Base-by-base conservation (phyloP, 2,888 invertebrate genomes). In the Allygus modestus region DNA sequence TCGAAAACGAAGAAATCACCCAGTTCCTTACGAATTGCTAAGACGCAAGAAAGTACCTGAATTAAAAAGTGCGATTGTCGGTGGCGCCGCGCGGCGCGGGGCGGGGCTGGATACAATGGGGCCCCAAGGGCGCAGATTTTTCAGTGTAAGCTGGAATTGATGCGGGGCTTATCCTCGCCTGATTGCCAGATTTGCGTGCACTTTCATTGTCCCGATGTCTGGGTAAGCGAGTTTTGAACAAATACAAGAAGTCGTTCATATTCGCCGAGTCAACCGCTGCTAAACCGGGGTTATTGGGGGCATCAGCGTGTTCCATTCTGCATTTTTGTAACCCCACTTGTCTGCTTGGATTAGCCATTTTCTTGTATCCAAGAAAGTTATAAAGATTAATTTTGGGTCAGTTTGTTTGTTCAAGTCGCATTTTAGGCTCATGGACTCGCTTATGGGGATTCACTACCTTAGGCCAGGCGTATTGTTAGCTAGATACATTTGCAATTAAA, bases 171-270 rank as follows among this genome's bases (percentile, higher is more conserved):
- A 41, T n/a, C 73, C 41, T 1, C 20, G 11, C n/a, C n/a, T 37
- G 37, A 23, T 73, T 31, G 73, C 73, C 43, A 43, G 73, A 73
- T 73, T 73, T 37, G 43, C 73, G 12, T 41, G n/a, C 73, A 20
- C 73, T 41, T 12, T 9, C 43, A 73, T 73, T 73, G 73, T 73
- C 73, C n/a, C 73, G n/a, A n/a, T 28, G 1, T 37, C 73, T 73
- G 37, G 37, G 41, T 73, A 73, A 73, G 73, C 73, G 73, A 41
- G 69, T 73, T 43, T 73, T 26, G 43, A 71, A 73, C 37, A 73
- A 73, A 73, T 41, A 73, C 73, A 43, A 73, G 37, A 43, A 37
- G 33, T 15, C n/a, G n/a, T 73, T 41, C 43, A 41, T 43, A 41
- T 71, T 71, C 73, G 73, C 73, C 37, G 73, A 41, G 33, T 73